A percentile compares a stretch with the other conserved stretches of the same genome.
Evolutionary conservation across 1,140 invertebrate genomes (phyloP).

Genomic region (Aphis craccivora): DNA sequence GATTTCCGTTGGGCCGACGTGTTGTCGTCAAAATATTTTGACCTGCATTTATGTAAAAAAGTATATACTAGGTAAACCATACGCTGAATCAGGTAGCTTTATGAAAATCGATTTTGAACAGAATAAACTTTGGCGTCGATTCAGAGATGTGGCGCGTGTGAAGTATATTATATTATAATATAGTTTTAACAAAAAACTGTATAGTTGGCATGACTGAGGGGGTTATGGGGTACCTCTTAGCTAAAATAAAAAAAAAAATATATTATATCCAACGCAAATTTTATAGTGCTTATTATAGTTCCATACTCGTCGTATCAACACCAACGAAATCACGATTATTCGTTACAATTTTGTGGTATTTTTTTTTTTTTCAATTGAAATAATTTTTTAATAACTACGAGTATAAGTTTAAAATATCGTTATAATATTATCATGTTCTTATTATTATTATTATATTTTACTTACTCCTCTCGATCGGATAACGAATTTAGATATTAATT

Average conservation of each 20-base stretch:
- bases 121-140: slow-evolving; percentile 3
- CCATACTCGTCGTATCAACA: background rate
- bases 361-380: background rate
- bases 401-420: background rate
- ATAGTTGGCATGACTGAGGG: background rate
- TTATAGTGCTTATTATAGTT: background rate
- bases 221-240: no score
- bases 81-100: background rate
- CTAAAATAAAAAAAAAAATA: background rate
- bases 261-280: background rate
- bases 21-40: background rate
- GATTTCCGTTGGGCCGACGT: background rate
- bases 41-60: background rate
- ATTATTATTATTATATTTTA: background rate
- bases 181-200: background rate
- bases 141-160: background rate
- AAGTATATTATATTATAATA: background rate
- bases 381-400: background rate
- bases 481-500: background rate
- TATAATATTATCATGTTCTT: background rate
- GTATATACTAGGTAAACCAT: background rate
- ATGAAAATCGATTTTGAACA: background rate
- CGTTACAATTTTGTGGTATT: background rate
- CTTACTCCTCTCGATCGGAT: background rate
- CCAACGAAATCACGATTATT: background rate